These are phyloP conservation scores for Gobionotothen gibberifrons DNA, from an alignment of 2,797 vertebrate genomes.

Conservation along the genomic window DNA sequence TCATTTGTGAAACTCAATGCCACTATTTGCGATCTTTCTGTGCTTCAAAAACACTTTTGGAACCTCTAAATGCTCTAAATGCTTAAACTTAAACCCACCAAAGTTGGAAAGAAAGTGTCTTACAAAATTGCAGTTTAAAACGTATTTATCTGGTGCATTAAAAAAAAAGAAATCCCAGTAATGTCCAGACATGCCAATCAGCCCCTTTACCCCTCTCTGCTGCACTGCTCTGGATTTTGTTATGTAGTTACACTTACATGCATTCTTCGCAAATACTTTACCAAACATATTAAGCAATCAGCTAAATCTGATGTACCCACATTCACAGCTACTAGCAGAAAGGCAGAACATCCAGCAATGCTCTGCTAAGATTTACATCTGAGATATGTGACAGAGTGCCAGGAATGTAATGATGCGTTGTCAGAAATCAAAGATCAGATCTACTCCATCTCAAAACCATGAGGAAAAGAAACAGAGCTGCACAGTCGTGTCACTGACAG, in stretches of 20 bases:
- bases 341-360: constrained; percentile 23
- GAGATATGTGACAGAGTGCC: neutral
- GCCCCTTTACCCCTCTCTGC: neutral
- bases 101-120: neutral
- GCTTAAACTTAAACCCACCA: neutral
- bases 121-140: neutral
- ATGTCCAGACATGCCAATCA: neutral
- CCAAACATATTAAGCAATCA: constrained; percentile 24
- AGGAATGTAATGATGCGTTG: constrained; percentile 19
- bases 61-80: neutral
- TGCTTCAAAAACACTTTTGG: neutral
- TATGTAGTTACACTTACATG: constrained; percentile 29
- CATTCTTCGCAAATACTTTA: constrained; percentile 25
- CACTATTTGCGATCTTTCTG: too few species aligned
- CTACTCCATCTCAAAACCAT: constrained; percentile 14
- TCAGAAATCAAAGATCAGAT: constrained; percentile 32
- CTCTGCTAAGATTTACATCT: constrained; percentile 25
- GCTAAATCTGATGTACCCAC: constrained; percentile 50
- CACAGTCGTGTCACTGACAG: neutral
- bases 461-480: constrained; percentile 33
- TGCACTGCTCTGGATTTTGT: neutral
- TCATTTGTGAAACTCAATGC: neutral
- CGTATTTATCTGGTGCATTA: neutral
- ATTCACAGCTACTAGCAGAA: constrained; percentile 22
- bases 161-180: neutral